Conservation (phyloP, 92 coral and sea anemone genomes). For the Parazoanthus swiftii region DNA sequence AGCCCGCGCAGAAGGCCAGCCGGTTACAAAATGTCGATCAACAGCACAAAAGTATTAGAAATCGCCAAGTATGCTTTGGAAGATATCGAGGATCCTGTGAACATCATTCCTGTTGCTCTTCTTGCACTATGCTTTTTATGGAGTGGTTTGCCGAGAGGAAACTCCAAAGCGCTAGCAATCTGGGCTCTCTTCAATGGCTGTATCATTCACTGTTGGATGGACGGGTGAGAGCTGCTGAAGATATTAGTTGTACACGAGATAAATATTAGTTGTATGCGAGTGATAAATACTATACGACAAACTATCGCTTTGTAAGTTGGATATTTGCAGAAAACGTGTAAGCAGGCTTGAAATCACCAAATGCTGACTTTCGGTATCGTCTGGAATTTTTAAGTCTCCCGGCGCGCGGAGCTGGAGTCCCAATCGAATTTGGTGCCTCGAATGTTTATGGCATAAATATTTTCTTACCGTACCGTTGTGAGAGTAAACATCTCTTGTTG, state of each 20-base stretch:
- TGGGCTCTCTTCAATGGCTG: constrained; percentile 94
- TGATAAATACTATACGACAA: neutral
- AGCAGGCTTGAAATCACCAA: too few species aligned
- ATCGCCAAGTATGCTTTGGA: constrained; percentile 68
- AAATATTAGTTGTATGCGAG: too few species aligned
- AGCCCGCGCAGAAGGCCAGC: neutral
- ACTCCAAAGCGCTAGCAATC: constrained; percentile 58
- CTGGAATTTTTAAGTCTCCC: too few species aligned
- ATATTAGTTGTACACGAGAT: neutral
- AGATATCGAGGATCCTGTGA: constrained; percentile 83
- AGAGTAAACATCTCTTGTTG: too few species aligned
- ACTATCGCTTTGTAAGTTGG: neutral
- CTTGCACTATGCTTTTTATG: constrained; percentile 62
- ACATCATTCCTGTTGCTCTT: constrained; percentile 76
- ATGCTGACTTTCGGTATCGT: too few species aligned
- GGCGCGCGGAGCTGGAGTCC: too few species aligned
- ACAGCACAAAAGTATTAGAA: constrained; percentile 46
- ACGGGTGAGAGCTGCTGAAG: constrained; percentile 59
- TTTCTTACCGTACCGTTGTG: too few species aligned
- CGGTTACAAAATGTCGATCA: constrained; percentile 12
- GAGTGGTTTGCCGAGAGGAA: constrained; percentile 83
- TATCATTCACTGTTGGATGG: too few species aligned
- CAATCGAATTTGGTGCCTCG: too few species aligned
- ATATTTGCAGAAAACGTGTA: neutral
- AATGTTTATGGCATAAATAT: too few species aligned